Percentiles rank a stretch among this genome's conserved stretches.
phyloP scores from a whole-genome alignment of 64 coral and sea anemone genomes.

The Trachythela sp. region DNA sequence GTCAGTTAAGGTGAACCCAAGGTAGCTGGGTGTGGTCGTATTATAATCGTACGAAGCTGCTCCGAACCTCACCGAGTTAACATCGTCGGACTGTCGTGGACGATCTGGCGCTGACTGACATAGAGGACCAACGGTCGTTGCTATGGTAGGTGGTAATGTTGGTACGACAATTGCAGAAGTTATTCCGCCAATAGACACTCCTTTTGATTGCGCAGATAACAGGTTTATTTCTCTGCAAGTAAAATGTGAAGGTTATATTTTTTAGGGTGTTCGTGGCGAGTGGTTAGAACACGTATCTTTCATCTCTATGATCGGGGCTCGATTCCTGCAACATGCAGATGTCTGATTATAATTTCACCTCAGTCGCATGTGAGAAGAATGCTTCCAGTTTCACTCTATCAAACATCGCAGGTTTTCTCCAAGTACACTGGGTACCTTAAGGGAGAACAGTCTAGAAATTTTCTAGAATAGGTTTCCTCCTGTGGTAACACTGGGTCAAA shows the following conservation, averaged over 20 bases:
- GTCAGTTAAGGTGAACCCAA: constrained; percentile 41
- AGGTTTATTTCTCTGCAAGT: constrained; percentile 42
- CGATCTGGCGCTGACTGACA: not conserved
- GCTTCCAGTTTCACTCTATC: no score
- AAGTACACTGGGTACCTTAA: not conserved
- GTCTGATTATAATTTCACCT: no score
- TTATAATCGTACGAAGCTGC: not conserved
- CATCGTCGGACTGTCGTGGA: not conserved
- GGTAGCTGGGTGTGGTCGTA: constrained; percentile 11
- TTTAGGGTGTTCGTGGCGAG: not conserved
- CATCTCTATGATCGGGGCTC: no score
- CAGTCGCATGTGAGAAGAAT: no score
- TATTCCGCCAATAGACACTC: constrained; percentile 72
- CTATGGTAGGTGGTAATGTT: constrained; percentile 35
- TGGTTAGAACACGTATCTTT: no score
- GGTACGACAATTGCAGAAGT: constrained; percentile 43
- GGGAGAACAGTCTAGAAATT: no score
- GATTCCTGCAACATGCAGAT: no score
- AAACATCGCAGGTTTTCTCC: not conserved
- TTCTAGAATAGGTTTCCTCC: no score
- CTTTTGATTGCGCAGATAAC: constrained; percentile 45
- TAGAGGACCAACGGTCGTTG: constrained; percentile 45
- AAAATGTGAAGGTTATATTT: no score
- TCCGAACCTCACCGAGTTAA: not conserved
- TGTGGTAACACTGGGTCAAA: no score